Evolutionary conservation across 2,113 vertebrate species (phyloP).

Genomic region (Delphinapterus leucas): DNA sequence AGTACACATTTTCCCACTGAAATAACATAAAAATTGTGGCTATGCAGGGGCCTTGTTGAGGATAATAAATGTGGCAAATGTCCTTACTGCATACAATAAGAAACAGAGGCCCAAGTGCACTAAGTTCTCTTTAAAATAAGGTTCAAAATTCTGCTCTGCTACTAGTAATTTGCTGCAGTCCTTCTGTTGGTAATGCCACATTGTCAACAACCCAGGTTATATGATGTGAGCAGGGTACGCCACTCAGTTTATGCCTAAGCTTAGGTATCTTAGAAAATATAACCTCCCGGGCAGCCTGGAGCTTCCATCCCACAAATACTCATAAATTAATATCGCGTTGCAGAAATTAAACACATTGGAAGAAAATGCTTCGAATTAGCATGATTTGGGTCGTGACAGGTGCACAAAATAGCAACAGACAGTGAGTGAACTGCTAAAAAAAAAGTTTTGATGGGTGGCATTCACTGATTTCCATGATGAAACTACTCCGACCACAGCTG

Average conservation of each 20-base stretch:
- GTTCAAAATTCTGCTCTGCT: not conserved
- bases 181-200: not conserved
- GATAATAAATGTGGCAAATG: not conserved
- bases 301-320: not conserved
- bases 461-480: not conserved
- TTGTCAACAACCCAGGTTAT: not conserved
- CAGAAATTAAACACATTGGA: not conserved
- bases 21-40: not conserved
- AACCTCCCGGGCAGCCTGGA: too few relatives aligned
- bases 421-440: not conserved
- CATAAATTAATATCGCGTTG: too few relatives aligned
- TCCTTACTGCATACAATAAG: not conserved
- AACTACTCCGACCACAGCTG: rapidly evolving
- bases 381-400: not conserved
- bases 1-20: not conserved
- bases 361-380: not conserved
- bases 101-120: not conserved
- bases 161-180: rapidly evolving
- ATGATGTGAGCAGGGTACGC: rapidly evolving
- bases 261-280: not conserved
- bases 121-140: not conserved
- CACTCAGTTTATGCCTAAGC: not conserved
- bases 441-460: not conserved
- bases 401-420: not conserved
- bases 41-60: not conserved